Percentiles rank a stretch among this genome's conserved stretches.
Conservation (phyloP, 1,140 invertebrate species). For the Papilio helenus region DNA sequence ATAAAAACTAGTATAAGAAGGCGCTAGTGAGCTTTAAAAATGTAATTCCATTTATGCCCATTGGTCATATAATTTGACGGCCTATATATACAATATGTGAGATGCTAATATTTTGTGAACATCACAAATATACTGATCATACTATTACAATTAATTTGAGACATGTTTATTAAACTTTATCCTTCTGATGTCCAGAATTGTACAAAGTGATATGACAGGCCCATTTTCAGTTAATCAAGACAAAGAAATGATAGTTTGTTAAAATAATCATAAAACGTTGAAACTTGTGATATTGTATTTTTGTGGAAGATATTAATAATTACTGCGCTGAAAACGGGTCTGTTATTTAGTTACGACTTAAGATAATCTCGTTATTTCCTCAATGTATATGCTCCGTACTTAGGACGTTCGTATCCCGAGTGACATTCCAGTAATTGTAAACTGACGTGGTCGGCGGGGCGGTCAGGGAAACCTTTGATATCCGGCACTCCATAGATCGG, state of each 20-base stretch:
- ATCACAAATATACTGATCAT: not conserved
- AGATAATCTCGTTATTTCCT: conserved; percentile 50
- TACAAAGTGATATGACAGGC: not conserved
- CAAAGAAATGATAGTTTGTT: not conserved
- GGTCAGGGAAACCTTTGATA: no score
- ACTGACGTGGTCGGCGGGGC: conserved; percentile 64
- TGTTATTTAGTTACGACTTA: conserved; percentile 61
- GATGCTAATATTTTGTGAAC: not conserved
- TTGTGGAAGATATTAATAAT: not conserved
- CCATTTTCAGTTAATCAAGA: not conserved
- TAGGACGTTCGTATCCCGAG: conserved; percentile 72
- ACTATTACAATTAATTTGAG: not conserved
- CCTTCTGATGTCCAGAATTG: not conserved
- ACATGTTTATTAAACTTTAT: not conserved
- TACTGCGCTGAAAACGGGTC: not conserved
- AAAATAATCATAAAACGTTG: not conserved
- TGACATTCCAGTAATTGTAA: conserved; percentile 81
- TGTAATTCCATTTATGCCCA: no score
- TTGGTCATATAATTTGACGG: no score
- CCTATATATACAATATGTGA: no score
- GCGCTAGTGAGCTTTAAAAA: no score
- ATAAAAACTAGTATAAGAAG: no score
- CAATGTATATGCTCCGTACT: not conserved
- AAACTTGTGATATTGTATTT: not conserved
- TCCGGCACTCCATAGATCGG: no score